phyloP scores from a whole-genome alignment of 2,888 invertebrate genomes.

The Diaprepes abbreviatus region DNA sequence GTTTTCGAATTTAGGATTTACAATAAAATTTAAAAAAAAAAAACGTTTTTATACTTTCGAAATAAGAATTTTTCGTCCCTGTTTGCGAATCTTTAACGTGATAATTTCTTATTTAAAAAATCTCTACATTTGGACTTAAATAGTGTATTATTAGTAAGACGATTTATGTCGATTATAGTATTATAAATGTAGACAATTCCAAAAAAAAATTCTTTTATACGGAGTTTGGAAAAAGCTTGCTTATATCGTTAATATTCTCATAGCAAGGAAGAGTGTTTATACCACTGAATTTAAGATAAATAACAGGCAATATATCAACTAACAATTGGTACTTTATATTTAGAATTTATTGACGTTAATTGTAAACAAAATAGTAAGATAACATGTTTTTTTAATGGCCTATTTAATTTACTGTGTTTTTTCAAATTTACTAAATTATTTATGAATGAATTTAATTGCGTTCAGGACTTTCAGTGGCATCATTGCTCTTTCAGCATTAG shows the following conservation, averaged over 20 bases:
- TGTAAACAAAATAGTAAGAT: no score
- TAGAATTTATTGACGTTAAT: no score
- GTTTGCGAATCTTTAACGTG: background rate
- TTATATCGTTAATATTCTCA: background rate
- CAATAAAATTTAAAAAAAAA: no score
- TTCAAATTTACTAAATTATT: no score
- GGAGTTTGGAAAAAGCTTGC: conserved; percentile 4
- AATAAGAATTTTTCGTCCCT: background rate
- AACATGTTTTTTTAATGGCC: no score
- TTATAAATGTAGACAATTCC: conserved; percentile 8
- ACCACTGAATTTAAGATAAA: background rate
- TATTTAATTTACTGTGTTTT: no score
- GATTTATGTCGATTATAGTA: conserved; percentile 8
- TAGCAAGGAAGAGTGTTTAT: background rate
- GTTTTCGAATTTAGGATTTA: no score
- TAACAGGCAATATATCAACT: no score
- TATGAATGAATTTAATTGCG: no score
- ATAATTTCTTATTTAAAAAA: conserved; percentile 1
- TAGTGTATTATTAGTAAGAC: background rate
- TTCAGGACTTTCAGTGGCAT: background rate
- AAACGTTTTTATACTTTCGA: background rate
- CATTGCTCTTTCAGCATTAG: background rate
- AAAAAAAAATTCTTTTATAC: background rate
- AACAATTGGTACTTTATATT: no score
- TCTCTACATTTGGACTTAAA: background rate